These are phyloP conservation scores for Melinaea menophilus DNA, from an alignment of 2,888 invertebrate species.

Conservation along the genomic window DNA sequence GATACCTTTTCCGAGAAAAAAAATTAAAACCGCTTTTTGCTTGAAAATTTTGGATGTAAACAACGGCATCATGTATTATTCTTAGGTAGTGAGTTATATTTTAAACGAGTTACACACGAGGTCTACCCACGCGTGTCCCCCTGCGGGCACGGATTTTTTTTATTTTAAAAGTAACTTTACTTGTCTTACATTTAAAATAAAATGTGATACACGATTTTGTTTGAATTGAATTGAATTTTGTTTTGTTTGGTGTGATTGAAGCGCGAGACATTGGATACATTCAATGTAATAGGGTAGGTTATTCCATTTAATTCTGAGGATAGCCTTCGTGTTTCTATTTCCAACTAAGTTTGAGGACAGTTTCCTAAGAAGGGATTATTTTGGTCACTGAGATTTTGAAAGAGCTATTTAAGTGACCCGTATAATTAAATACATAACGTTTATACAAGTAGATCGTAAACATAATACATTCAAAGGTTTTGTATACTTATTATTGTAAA, in stretches of 20 bases:
- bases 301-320: constrained; percentile 19
- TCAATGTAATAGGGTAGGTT: constrained; percentile 17
- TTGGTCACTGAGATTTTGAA: constrained; percentile 14
- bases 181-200: neutral
- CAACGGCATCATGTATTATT: too few relatives aligned
- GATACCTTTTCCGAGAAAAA: too few relatives aligned
- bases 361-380: constrained; percentile 25
- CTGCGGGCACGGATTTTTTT: too few relatives aligned
- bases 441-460: neutral
- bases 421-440: constrained; percentile 6
- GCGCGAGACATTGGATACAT: constrained; percentile 15
- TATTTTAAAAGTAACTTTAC: too few relatives aligned
- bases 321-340: constrained; percentile 18
- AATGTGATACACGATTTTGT: constrained; percentile 11
- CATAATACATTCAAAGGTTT: neutral
- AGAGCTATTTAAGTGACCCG: constrained; percentile 1
- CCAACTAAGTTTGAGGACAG: constrained; percentile 20
- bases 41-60: too few relatives aligned
- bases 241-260: neutral
- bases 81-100: too few relatives aligned
- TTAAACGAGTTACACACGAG: too few relatives aligned
- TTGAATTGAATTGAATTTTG: too few relatives aligned
- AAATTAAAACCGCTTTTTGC: too few relatives aligned
- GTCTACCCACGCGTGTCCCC: too few relatives aligned
- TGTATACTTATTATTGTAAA: too few relatives aligned